Conservation (phyloP, 2,113 vertebrate species). For the Clarias gariepinus region DNA sequence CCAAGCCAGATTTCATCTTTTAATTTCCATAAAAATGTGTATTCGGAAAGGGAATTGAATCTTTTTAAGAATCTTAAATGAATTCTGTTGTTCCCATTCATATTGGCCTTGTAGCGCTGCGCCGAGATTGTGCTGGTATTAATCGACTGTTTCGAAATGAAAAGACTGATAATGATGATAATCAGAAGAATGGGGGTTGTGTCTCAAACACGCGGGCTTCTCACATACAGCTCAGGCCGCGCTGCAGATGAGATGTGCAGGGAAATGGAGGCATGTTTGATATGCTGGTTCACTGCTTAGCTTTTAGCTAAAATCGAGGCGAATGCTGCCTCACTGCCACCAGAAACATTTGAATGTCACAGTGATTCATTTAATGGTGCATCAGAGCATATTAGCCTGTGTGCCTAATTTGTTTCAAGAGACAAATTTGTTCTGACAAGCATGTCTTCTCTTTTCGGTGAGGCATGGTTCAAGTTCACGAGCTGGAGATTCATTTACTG, state of each 20-base stretch:
- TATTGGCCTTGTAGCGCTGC: slow-evolving; percentile 60
- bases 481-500: neutral
- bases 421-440: slow-evolving; percentile 22
- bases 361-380: slow-evolving; percentile 11
- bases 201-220: slow-evolving; percentile 9
- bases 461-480: slow-evolving; percentile 19
- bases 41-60: slow-evolving; percentile 69
- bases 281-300: neutral
- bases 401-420: slow-evolving; percentile 28
- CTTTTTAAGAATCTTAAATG: slow-evolving; percentile 73
- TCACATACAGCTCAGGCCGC: slow-evolving; percentile 17
- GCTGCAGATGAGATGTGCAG: neutral
- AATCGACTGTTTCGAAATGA: slow-evolving; percentile 72
- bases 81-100: slow-evolving; percentile 71
- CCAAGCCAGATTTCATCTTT: slow-evolving; percentile 69
- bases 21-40: slow-evolving; percentile 79
- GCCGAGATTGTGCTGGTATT: slow-evolving; percentile 57
- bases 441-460: slow-evolving; percentile 14
- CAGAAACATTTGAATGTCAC: slow-evolving; percentile 24
- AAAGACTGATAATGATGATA: slow-evolving; percentile 27
- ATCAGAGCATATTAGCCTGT: slow-evolving; percentile 32
- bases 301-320: neutral
- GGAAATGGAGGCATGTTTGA: neutral
- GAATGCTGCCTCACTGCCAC: neutral
- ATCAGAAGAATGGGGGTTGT: slow-evolving; percentile 4